A percentile compares a stretch with the other conserved stretches of the same genome.
Conservation (phyloP, 2,888 invertebrate genomes). For the Caenorhabditis zanzibari region DNA sequence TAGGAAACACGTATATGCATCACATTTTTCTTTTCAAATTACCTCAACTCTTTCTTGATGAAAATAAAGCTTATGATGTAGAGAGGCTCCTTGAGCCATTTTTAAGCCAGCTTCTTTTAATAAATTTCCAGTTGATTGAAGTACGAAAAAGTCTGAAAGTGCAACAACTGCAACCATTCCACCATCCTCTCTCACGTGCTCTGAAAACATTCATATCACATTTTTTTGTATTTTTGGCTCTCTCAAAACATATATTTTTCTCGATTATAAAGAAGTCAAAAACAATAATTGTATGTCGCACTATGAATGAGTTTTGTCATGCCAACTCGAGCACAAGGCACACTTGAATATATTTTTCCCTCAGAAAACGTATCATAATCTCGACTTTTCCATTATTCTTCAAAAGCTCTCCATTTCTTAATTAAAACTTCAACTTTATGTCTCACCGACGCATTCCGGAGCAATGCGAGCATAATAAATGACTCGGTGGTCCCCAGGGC, state of each 20-base stretch:
- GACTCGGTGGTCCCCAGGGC: constrained; percentile 42
- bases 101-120: constrained; percentile 27
- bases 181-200: constrained; percentile 38
- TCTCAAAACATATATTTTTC: too few relatives aligned
- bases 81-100: constrained; percentile 49
- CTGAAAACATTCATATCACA: constrained; percentile 25
- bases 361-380: too few relatives aligned
- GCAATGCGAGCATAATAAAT: constrained; percentile 53
- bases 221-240: too few relatives aligned
- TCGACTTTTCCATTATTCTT: not conserved
- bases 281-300: not conserved
- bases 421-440: constrained; percentile 21
- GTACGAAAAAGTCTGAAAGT: constrained; percentile 57
- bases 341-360: not conserved
- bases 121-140: constrained; percentile 49
- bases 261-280: not conserved
- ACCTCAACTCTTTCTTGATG: constrained; percentile 61
- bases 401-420: constrained; percentile 2
- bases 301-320: constrained; percentile 3
- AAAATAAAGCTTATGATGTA: constrained; percentile 66
- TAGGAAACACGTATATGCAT: too few relatives aligned
- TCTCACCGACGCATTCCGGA: constrained; percentile 54
- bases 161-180: constrained; percentile 60
- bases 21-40: too few relatives aligned
- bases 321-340: not conserved